Evolutionary conservation across 92 coral and sea anemone genomes (phyloP).

Genomic region (Plumapathes pennacea): DNA sequence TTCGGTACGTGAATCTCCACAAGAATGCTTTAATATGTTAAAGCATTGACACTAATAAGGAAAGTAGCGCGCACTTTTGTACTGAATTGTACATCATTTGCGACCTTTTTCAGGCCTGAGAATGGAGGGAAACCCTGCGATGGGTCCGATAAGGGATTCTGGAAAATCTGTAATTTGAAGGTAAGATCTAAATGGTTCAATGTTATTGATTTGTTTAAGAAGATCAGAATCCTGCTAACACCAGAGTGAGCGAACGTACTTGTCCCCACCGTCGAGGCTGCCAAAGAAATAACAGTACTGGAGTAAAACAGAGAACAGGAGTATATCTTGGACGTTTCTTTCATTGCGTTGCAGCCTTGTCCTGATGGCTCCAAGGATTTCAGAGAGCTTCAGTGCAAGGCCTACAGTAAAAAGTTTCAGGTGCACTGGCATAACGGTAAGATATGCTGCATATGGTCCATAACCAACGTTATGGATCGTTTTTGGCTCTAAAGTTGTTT

Average conservation of each 20-base stretch:
- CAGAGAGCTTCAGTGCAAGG: slow-evolving; percentile 69
- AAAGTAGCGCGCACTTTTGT: no score
- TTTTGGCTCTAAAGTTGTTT: no score
- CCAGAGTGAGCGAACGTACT: no score
- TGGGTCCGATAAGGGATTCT: slow-evolving; percentile 60
- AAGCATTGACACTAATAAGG: no score
- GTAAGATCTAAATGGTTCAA: slow-evolving; percentile 35
- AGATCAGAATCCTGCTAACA: no score
- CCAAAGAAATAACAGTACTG: not conserved
- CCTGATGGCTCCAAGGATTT: slow-evolving; percentile 55
- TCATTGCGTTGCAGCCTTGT: slow-evolving; percentile 70
- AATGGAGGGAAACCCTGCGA: slow-evolving; percentile 85
- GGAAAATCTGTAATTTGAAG: slow-evolving; percentile 72
- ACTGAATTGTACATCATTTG: not conserved
- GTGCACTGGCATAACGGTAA: slow-evolving; percentile 39
- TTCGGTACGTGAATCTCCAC: no score
- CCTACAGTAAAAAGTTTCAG: slow-evolving; percentile 15
- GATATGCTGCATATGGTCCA: no score
- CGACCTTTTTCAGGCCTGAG: slow-evolving; percentile 54
- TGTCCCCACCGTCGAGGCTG: no score
- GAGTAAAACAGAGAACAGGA: not conserved
- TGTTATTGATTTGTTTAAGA: no score
- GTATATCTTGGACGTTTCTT: no score
- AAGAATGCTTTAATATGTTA: no score
- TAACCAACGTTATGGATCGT: no score